Percentiles rank a stretch among this genome's conserved stretches.
Conservation (phyloP, 1,140 invertebrate species). For the Pteromalus puparum region DNA sequence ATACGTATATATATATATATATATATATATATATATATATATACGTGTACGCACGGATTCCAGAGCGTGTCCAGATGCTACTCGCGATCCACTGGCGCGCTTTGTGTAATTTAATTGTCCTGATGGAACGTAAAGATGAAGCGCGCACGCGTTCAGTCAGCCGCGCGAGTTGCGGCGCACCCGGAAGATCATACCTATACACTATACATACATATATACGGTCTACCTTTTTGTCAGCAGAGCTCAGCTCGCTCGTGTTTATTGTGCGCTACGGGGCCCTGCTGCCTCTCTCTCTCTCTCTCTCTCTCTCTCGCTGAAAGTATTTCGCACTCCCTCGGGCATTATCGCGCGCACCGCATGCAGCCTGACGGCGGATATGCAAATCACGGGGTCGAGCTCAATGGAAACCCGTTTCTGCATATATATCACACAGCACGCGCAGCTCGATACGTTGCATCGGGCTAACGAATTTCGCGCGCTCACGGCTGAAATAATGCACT, state of each 20-base stretch:
- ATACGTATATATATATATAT: background rate
- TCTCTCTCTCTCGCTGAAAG: background rate
- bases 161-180: slow-evolving; percentile 17
- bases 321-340: slow-evolving; percentile 41
- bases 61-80: slow-evolving; percentile 30
- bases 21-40: background rate
- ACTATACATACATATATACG: background rate
- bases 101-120: slow-evolving; percentile 69
- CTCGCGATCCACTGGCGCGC: slow-evolving; percentile 55
- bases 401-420: slow-evolving; percentile 26
- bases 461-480: slow-evolving; percentile 35
- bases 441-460: slow-evolving; percentile 17
- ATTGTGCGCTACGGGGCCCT: slow-evolving; percentile 23
- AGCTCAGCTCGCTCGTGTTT: slow-evolving; percentile 20
- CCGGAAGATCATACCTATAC: slow-evolving; percentile 20
- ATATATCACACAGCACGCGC: background rate
- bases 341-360: slow-evolving; percentile 63
- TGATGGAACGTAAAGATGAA: slow-evolving; percentile 66
- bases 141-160: slow-evolving; percentile 49
- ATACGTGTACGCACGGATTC: background rate
- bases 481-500: background rate
- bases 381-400: slow-evolving; percentile 61
- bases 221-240: background rate
- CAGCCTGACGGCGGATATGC: slow-evolving; percentile 70
- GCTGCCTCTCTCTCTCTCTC: background rate